These are phyloP conservation scores for Pseudomyrmex pallidus DNA, from an alignment of 1,140 invertebrate species.

Conservation along the genomic window DNA sequence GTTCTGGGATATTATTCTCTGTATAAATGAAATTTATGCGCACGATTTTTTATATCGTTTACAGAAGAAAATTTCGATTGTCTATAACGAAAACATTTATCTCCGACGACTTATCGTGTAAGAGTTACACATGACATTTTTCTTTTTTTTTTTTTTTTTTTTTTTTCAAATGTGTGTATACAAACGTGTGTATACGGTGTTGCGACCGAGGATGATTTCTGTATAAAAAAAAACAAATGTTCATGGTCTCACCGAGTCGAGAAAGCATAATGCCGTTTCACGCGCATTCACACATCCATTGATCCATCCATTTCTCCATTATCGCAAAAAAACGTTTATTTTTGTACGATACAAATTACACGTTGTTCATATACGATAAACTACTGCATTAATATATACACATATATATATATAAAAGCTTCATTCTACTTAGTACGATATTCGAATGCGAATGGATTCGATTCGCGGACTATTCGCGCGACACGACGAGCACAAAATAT, in stretches of 20 bases:
- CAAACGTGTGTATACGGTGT: constrained; percentile 44
- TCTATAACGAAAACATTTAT: constrained; percentile 45
- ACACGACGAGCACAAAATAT: constrained; percentile 30
- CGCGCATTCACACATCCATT: constrained; percentile 38
- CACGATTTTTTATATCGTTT: neutral
- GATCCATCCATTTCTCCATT: constrained; percentile 74
- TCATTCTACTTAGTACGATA: constrained; percentile 71
- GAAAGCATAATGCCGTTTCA: constrained; percentile 40
- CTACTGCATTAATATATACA: constrained; percentile 2
- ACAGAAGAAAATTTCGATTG: constrained; percentile 44
- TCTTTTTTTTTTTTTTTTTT: constrained; percentile 63
- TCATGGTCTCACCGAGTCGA: constrained; percentile 46
- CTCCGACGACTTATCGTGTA: no score
- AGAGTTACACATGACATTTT: constrained; percentile 54
- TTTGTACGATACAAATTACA: constrained; percentile 80
- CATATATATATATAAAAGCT: neutral
- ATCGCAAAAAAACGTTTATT: constrained; percentile 80
- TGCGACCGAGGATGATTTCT: constrained; percentile 58
- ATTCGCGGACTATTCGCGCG: constrained; percentile 45
- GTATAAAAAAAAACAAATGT: constrained; percentile 5
- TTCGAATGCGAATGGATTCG: constrained; percentile 51
- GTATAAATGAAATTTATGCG: constrained; percentile 49
- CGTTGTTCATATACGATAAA: constrained; percentile 72
- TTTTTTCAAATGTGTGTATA: constrained; percentile 31
- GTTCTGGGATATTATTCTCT: neutral